These are phyloP conservation scores for Rhagoletis zephyria DNA, from an alignment of 1,140 invertebrate species.

Conservation along the genomic window DNA sequence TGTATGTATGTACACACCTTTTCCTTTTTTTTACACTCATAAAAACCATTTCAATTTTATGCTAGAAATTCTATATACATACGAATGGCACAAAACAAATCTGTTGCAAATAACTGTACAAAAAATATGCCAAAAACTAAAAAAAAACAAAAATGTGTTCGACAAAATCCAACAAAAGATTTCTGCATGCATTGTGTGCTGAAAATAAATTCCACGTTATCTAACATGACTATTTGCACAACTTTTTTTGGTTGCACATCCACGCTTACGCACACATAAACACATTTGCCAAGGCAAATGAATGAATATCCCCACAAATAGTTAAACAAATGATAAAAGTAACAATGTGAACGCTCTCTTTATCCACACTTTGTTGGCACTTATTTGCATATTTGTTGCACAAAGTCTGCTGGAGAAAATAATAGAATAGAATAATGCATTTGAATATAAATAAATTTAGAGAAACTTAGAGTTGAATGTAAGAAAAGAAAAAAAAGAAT, in stretches of 20 bases:
- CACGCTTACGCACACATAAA: neutral
- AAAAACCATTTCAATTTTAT: neutral
- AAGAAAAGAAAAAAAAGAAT: neutral
- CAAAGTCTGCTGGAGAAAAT: conserved; percentile 24
- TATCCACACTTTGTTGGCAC: conserved; percentile 47
- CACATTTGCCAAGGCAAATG: neutral
- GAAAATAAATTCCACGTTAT: conserved; percentile 36
- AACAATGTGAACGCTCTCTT: conserved; percentile 22
- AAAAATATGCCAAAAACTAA: neutral
- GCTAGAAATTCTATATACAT: neutral
- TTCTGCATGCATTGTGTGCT: neutral
- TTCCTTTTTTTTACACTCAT: neutral
- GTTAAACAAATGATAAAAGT: conserved; percentile 37
- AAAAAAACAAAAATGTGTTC: neutral
- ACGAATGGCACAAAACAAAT: conserved; percentile 6
- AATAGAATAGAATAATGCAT: conserved; percentile 38
- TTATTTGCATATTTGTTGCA: conserved; percentile 52
- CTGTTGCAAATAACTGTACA: conserved; percentile 25
- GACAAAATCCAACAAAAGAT: neutral
- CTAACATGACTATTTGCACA: neutral
- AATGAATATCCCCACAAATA: neutral
- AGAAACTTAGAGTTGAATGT: neutral
- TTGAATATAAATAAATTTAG: conserved; percentile 49
- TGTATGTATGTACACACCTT: too few species aligned
- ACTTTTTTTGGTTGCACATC: neutral